These are phyloP conservation scores for Catonia carolina DNA, from an alignment of 2,888 invertebrate species.

Conservation along the genomic window DNA sequence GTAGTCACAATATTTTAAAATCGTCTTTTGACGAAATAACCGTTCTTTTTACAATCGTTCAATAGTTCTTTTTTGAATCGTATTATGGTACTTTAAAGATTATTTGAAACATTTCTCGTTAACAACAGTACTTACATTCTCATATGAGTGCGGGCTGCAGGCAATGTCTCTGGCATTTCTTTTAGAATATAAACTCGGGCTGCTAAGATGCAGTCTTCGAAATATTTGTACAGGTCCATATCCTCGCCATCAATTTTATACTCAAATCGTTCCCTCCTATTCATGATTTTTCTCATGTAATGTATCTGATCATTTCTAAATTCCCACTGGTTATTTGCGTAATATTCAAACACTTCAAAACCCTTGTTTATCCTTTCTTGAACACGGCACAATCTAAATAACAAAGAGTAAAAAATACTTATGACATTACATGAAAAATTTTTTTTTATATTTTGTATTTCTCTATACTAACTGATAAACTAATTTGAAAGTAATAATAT, in stretches of 20 bases:
- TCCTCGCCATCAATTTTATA: slow-evolving; percentile 65
- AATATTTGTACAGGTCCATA: slow-evolving; percentile 71
- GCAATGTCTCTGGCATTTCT: slow-evolving; percentile 71
- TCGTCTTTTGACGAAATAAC: no score
- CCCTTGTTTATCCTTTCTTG: slow-evolving; percentile 79
- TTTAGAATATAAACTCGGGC: slow-evolving; percentile 75
- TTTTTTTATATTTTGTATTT: background rate
- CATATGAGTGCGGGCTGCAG: slow-evolving; percentile 73
- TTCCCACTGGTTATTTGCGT: slow-evolving; percentile 88
- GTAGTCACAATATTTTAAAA: no score
- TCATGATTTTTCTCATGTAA: slow-evolving; percentile 52
- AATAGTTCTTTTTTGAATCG: no score
- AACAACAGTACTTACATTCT: slow-evolving; percentile 64
- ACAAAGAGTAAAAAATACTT: background rate
- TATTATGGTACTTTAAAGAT: no score
- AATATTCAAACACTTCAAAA: slow-evolving; percentile 84
- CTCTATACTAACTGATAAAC: no score
- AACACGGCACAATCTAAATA: slow-evolving; percentile 65
- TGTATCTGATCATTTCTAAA: slow-evolving; percentile 65
- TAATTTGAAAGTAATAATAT: background rate
- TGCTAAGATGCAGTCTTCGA: slow-evolving; percentile 73
- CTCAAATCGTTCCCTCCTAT: slow-evolving; percentile 55
- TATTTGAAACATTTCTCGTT: no score
- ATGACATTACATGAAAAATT: background rate
- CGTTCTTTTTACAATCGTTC: no score